Base-by-base conservation (phyloP, 1,140 invertebrate species). In the Carposina sasakii region DNA sequence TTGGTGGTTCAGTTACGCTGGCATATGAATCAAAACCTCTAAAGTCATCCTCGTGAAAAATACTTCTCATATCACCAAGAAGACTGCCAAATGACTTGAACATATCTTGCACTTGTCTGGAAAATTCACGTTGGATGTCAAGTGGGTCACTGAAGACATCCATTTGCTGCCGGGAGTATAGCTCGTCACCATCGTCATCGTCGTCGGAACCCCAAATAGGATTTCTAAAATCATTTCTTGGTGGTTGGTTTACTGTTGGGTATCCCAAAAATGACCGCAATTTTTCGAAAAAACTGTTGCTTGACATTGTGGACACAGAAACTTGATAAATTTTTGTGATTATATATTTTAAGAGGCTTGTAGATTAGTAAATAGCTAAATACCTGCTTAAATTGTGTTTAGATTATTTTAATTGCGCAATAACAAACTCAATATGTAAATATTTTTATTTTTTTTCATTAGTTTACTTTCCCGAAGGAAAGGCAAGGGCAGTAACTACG, bases 151-250 rank as follows among this genome's bases (percentile, higher is more conserved):
- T 54, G 49, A 59, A 71, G 10, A 58, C 37, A 5, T 71, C 61
- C 13, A 79, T 67, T 22, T 69, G 55, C 3, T 76, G 53, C 44
- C 67, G 71, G 1, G 69, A 56, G 31, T 81, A 83, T 2, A 81
- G 57, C 49, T 79, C 74, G 39, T 83, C 77, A 1, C 60, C 75
- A 36, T 81, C 78, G 48, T 83, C 75, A 47, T 83, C 79, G 45
- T 81, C 79, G 20, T 44, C 49, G 10, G 70, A 67, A 16, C 68
- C 69, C 79, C 79, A 81, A 41, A 83, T 83, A 6, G 79, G 79
- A 57, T 83, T 83, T 17, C 79, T 63, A 54, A 83, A 83, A 49
- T 83, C 79, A 44, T 81, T 83, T 55, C 62, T 62, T 10, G 76
- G 79, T 22, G 71, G 63, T 30, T 77, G 61, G 5, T 19, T 24